These are phyloP conservation scores for Brachionus plicatilis DNA, from an alignment of 1,140 invertebrate genomes.

Conservation along the genomic window DNA sequence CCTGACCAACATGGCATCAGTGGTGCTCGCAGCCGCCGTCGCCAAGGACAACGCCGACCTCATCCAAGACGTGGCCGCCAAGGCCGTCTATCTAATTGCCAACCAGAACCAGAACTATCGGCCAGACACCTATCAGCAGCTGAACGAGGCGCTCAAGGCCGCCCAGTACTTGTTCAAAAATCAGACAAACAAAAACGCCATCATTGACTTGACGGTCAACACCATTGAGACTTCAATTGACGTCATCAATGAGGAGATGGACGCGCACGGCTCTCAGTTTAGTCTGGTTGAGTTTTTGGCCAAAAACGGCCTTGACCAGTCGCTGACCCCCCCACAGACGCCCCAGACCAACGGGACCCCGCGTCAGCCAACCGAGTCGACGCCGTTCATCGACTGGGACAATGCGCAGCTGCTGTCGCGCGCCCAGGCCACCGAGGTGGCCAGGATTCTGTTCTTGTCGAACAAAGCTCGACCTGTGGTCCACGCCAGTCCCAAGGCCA, in stretches of 20 bases:
- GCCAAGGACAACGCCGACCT: constrained; percentile 9
- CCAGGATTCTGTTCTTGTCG: constrained; percentile 19
- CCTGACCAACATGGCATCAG: neutral
- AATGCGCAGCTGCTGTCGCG: neutral
- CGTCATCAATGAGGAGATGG: neutral
- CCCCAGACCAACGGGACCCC: neutral
- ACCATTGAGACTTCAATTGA: neutral
- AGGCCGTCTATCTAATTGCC: neutral
- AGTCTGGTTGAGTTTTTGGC: neutral
- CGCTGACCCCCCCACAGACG: constrained; percentile 23
- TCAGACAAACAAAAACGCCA: constrained; percentile 3
- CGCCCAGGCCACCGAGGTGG: constrained; percentile 5
- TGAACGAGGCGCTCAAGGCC: neutral
- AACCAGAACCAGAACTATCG: neutral
- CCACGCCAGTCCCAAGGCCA: constrained; percentile 14
- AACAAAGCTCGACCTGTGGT: constrained; percentile 20
- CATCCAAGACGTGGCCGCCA: neutral
- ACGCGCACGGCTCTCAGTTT: neutral
- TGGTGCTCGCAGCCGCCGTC: neutral
- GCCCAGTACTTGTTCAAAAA: neutral
- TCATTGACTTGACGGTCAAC: constrained; percentile 13
- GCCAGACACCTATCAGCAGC: neutral
- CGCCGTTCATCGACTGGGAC: neutral
- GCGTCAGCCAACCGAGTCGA: neutral
- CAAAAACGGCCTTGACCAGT: too few relatives aligned